These are phyloP conservation scores for Seriola quinqueradiata DNA, from an alignment of 2,113 vertebrate genomes.

Conservation along the genomic window DNA sequence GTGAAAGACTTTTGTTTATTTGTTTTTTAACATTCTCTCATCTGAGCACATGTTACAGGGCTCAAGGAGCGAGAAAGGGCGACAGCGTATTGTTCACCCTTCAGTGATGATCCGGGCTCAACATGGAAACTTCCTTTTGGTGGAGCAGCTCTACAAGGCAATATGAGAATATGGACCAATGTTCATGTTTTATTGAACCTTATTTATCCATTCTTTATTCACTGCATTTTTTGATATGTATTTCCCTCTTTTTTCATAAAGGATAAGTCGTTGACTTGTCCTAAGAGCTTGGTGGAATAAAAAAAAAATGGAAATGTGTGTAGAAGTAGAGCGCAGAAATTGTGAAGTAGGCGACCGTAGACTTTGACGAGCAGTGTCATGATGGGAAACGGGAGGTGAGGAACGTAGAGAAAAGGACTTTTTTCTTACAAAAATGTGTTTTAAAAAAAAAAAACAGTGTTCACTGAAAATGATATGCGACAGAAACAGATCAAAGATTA, in stretches of 20 bases:
- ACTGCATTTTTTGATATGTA: conserved; percentile 62
- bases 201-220: conserved; percentile 68
- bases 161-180: conserved; percentile 74
- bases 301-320: conserved; percentile 31
- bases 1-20: conserved; percentile 55
- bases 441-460: conserved; percentile 16
- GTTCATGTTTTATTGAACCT: conserved; percentile 82
- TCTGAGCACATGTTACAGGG: conserved; percentile 70
- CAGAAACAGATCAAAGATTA: conserved; percentile 28
- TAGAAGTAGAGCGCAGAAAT: conserved; percentile 54
- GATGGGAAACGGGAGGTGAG: conserved; percentile 11
- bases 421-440: conserved; percentile 44
- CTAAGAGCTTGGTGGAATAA: conserved; percentile 28
- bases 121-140: conserved; percentile 63
- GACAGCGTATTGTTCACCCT: conserved; percentile 26
- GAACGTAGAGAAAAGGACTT: background rate
- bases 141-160: conserved; percentile 66
- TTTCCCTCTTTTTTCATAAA: conserved; percentile 69
- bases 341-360: conserved; percentile 34
- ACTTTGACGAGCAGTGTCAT: conserved; percentile 19
- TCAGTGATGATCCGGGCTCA: conserved; percentile 77
- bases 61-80: conserved; percentile 74
- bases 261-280: conserved; percentile 40
- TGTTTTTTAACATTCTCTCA: conserved; percentile 65
- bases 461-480: conserved; percentile 4